Conservation (phyloP, 2,113 vertebrate genomes). For the Patagioenas fasciata region DNA sequence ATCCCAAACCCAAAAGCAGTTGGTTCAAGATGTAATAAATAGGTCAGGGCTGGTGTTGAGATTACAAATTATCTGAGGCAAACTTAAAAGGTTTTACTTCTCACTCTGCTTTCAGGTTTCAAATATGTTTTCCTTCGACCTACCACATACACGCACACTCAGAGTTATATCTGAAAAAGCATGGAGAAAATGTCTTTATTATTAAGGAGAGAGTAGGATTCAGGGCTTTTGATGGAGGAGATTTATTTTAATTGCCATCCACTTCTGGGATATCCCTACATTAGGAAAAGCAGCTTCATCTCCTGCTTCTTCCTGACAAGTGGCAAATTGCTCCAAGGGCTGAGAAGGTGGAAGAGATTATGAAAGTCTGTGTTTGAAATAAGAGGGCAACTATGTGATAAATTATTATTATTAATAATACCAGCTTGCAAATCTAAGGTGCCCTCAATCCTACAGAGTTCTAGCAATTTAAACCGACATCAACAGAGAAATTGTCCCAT, state of each 20-base stretch:
- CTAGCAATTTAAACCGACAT: background rate
- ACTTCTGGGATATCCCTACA: background rate
- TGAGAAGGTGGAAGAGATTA: background rate
- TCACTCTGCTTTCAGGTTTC: background rate
- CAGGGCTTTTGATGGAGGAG: background rate
- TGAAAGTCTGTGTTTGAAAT: background rate
- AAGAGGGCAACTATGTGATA: background rate
- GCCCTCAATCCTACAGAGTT: background rate
- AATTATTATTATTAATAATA: background rate
- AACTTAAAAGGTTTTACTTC: background rate
- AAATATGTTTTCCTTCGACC: background rate
- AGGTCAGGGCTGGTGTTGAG: background rate
- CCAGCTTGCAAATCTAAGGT: background rate
- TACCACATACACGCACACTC: rapidly evolving
- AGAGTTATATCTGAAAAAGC: background rate
- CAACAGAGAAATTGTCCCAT: background rate
- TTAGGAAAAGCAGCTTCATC: background rate
- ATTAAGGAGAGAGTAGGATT: background rate
- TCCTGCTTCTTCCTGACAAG: slow-evolving; percentile 40
- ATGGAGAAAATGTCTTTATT: background rate
- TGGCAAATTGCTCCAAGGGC: background rate
- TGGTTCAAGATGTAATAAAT: background rate
- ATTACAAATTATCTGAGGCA: background rate
- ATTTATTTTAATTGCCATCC: slow-evolving; percentile 36
- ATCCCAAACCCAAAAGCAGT: background rate